Conservation (phyloP, 2,888 invertebrate species). For the Ashinkailepas kermadecensis region DNA sequence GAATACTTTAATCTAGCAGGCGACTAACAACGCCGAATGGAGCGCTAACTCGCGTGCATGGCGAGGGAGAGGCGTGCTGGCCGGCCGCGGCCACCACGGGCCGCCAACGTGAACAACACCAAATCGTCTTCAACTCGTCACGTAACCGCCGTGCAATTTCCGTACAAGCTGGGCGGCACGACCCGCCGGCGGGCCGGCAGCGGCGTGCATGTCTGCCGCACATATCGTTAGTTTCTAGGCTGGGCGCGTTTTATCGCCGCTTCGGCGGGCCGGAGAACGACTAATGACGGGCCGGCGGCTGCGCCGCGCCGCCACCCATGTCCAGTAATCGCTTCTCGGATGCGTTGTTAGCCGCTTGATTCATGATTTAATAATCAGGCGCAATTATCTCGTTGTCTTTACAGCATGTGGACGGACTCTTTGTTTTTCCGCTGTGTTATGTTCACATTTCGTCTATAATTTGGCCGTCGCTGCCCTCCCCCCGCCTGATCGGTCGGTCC, state of each 20-base stretch:
- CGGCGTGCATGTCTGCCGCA: background rate
- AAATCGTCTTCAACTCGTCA: background rate
- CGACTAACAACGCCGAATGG: background rate
- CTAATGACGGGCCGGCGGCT: background rate
- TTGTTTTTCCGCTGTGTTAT: slow-evolving; percentile 1
- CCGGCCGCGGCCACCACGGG: too few relatives aligned
- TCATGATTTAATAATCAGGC: background rate
- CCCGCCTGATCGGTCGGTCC: slow-evolving; percentile 41
- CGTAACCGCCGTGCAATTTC: background rate
- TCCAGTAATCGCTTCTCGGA: background rate
- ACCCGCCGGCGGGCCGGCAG: background rate
- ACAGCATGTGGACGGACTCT: background rate
- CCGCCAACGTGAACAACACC: background rate
- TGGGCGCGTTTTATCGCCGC: background rate
- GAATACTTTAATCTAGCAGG: background rate
- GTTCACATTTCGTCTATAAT: background rate
- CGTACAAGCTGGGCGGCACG: background rate
- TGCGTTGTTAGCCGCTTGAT: background rate
- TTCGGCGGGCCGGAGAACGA: background rate
- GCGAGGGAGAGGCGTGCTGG: too few relatives aligned
- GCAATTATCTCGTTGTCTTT: background rate
- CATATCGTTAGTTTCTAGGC: background rate
- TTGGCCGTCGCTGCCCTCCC: background rate
- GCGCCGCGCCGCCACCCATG: background rate
- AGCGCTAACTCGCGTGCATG: background rate